Percentiles rank a stretch among this genome's conserved stretches.
phyloP scores from a whole-genome alignment of 2,113 vertebrate genomes.

The Stegastes partitus region DNA sequence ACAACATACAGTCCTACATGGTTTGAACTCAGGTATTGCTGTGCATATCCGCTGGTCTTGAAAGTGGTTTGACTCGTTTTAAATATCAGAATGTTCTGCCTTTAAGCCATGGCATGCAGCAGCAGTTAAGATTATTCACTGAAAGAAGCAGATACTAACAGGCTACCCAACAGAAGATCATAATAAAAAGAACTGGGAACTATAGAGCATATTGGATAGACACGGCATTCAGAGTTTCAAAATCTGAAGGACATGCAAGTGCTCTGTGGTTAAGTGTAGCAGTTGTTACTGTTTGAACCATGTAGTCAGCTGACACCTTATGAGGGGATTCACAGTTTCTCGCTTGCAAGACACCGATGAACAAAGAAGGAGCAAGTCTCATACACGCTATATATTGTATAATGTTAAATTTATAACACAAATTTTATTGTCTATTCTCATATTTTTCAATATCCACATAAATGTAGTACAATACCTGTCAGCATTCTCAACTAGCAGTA shows the following conservation, averaged over 20 bases:
- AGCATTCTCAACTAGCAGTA: too few relatives aligned
- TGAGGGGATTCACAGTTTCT: constrained; percentile 37
- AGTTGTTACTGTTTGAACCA: constrained; percentile 16
- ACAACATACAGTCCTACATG: background rate
- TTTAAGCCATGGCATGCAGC: constrained; percentile 15
- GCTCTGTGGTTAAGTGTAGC: constrained; percentile 5
- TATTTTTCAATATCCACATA: background rate
- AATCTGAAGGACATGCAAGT: background rate
- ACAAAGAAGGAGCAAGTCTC: background rate
- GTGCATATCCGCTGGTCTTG: background rate
- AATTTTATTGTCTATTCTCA: background rate
- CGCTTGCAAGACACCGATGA: constrained; percentile 9
- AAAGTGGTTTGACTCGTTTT: constrained; percentile 54
- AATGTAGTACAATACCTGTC: background rate
- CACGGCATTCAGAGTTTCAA: background rate
- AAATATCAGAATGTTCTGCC: constrained; percentile 14
- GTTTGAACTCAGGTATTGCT: background rate
- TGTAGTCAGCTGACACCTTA: constrained; percentile 22
- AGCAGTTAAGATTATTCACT: constrained; percentile 17
- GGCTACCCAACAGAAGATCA: background rate
- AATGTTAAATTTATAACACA: background rate
- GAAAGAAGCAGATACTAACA: background rate
- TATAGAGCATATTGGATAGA: background rate
- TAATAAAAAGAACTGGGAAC: background rate
- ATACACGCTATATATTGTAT: background rate